Evolutionary conservation across 2,113 vertebrate species (phyloP).

Genomic region (Varanus salvator): DNA sequence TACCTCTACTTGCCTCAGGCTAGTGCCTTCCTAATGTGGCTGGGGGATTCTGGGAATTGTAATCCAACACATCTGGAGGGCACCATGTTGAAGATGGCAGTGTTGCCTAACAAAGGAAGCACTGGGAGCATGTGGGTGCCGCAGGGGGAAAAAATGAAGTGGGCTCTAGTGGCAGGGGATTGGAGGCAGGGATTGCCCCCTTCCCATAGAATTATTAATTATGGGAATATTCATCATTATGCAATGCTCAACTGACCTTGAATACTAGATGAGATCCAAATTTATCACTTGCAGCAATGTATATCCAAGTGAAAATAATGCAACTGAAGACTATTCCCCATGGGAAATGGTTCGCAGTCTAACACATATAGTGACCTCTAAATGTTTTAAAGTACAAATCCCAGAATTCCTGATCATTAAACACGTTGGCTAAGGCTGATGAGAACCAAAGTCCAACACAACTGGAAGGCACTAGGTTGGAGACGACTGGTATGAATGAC

Average conservation of each 20-base stretch:
- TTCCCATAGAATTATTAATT: background rate
- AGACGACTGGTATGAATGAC: background rate
- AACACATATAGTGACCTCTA: background rate
- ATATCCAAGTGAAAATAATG: background rate
- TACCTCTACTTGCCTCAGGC: too few relatives aligned
- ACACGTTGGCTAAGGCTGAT: too few relatives aligned
- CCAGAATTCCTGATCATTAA: too few relatives aligned
- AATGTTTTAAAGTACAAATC: too few relatives aligned
- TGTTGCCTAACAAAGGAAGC: background rate
- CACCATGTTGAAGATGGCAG: too few relatives aligned
- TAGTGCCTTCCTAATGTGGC: too few relatives aligned
- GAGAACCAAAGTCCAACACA: too few relatives aligned
- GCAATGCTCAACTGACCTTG: background rate
- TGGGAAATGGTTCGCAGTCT: background rate
- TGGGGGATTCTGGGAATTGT: too few relatives aligned
- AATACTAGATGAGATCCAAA: background rate
- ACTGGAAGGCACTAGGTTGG: too few relatives aligned
- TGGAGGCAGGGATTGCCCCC: background rate
- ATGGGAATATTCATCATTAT: background rate
- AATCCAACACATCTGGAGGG: too few relatives aligned
- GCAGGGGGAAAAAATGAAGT: background rate
- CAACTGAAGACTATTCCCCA: background rate
- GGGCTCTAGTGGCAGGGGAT: background rate
- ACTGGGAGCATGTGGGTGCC: background rate
- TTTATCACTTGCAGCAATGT: background rate